A percentile compares a stretch with the other conserved stretches of the same genome.
phyloP scores from a whole-genome alignment of 1,140 invertebrate species.

The Piezodorus guildinii region DNA sequence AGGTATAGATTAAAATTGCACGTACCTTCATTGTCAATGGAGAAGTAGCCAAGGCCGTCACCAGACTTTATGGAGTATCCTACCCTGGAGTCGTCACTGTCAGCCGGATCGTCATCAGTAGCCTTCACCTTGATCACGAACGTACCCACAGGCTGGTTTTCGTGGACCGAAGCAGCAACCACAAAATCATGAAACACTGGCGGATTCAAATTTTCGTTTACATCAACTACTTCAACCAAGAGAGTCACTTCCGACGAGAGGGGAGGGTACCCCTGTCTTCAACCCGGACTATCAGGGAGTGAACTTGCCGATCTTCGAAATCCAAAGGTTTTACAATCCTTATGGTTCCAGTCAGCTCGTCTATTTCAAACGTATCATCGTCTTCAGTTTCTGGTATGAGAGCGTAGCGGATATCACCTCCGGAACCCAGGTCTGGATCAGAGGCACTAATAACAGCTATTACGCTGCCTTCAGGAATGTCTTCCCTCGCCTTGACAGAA shows the following conservation, averaged over 20 bases:
- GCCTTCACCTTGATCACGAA: conserved; percentile 66
- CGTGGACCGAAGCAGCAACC: conserved; percentile 52
- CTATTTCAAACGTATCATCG: conserved; percentile 52
- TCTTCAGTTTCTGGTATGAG: conserved; percentile 50
- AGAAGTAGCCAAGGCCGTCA: conserved; percentile 80
- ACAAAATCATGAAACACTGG: conserved; percentile 78
- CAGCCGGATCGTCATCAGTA: conserved; percentile 59
- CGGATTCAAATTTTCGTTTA: conserved; percentile 78
- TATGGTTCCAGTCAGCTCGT: conserved; percentile 69
- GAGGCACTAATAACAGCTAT: conserved; percentile 73
- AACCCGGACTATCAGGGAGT: conserved; percentile 73
- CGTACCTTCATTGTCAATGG: conserved; percentile 80
- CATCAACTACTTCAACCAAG: conserved; percentile 80
- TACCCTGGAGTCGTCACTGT: conserved; percentile 61
- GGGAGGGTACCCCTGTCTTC: conserved; percentile 64
- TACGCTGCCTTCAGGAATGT: conserved; percentile 75
- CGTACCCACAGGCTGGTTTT: conserved; percentile 61
- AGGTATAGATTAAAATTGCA: no score
- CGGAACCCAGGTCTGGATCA: conserved; percentile 73
- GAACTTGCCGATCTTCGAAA: conserved; percentile 77
- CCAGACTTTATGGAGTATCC: conserved; percentile 80
- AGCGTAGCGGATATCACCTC: conserved; percentile 62
- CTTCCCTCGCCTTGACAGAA: conserved; percentile 76
- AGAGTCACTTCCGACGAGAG: conserved; percentile 61
- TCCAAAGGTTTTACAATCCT: conserved; percentile 63